These are phyloP conservation scores for Callipepla squamata DNA, from an alignment of 2,113 vertebrate genomes.

Conservation along the genomic window DNA sequence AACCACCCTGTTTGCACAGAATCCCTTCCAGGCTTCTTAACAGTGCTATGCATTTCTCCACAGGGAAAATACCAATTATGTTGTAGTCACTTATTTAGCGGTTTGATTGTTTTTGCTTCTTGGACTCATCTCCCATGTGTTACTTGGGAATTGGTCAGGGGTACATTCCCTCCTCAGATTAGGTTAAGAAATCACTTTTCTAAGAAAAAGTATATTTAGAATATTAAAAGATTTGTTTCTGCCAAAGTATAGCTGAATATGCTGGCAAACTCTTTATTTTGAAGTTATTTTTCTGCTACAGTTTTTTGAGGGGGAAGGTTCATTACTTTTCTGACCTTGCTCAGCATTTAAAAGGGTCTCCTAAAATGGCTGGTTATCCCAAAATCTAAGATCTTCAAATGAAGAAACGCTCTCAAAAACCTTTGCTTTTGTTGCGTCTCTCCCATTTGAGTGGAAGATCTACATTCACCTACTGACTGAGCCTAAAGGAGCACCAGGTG, in stretches of 20 bases:
- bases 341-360: neutral
- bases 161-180: neutral
- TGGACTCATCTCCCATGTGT: neutral
- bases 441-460: neutral
- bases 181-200: slow-evolving; percentile 31
- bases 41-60: neutral
- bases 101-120: neutral
- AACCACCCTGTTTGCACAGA: neutral
- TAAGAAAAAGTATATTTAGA: neutral
- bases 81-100: neutral
- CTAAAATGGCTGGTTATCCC: neutral
- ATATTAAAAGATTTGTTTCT: neutral
- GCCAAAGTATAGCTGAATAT: neutral
- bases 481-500: neutral
- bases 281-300: neutral
- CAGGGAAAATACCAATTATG: neutral
- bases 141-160: slow-evolving; percentile 5
- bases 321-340: neutral
- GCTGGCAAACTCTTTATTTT: neutral
- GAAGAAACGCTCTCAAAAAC: neutral
- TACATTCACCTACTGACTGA: fast-evolving
- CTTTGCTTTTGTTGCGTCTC: neutral
- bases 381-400: neutral
- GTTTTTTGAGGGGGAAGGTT: neutral
- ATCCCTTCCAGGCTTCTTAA: slow-evolving; percentile 21